Percentiles rank a stretch among this genome's conserved stretches.
Conservation (phyloP, 1,140 invertebrate species). For the Mizuhopecten yessoensis region DNA sequence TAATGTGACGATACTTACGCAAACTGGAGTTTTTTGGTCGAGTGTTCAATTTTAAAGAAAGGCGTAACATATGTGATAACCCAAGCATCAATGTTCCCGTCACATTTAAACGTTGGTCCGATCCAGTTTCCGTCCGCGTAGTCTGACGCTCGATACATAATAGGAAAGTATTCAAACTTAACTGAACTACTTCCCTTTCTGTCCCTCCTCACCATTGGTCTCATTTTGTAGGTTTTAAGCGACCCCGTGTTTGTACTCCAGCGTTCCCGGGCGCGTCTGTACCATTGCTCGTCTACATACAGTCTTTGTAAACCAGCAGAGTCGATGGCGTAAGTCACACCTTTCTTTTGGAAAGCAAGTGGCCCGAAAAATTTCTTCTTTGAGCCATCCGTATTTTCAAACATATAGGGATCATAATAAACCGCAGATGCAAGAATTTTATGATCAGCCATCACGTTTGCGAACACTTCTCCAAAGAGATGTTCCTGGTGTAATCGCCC, state of each 20-base stretch:
- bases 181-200: constrained; percentile 83
- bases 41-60: constrained; percentile 97
- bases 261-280: constrained; percentile 60
- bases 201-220: constrained; percentile 89
- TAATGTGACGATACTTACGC: constrained; percentile 75
- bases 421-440: constrained; percentile 94
- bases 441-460: constrained; percentile 93
- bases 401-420: constrained; percentile 97
- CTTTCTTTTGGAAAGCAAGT: constrained; percentile 65
- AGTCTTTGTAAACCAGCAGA: constrained; percentile 61
- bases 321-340: constrained; percentile 67
- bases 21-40: constrained; percentile 68
- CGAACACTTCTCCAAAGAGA: constrained; percentile 87
- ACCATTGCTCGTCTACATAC: constrained; percentile 72
- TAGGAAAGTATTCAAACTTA: constrained; percentile 88
- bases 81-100: constrained; percentile 94
- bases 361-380: constrained; percentile 74
- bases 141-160: constrained; percentile 87
- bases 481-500: constrained; percentile 72
- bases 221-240: constrained; percentile 68
- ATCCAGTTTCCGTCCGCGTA: constrained; percentile 93
- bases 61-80: constrained; percentile 96
- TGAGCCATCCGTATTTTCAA: constrained; percentile 87
- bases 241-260: constrained; percentile 68
- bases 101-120: constrained; percentile 95